Percentiles rank a stretch among this genome's conserved stretches.
Evolutionary conservation across 2,797 vertebrate species (phyloP).

Genomic region (Macroramphosus scolopax): DNA sequence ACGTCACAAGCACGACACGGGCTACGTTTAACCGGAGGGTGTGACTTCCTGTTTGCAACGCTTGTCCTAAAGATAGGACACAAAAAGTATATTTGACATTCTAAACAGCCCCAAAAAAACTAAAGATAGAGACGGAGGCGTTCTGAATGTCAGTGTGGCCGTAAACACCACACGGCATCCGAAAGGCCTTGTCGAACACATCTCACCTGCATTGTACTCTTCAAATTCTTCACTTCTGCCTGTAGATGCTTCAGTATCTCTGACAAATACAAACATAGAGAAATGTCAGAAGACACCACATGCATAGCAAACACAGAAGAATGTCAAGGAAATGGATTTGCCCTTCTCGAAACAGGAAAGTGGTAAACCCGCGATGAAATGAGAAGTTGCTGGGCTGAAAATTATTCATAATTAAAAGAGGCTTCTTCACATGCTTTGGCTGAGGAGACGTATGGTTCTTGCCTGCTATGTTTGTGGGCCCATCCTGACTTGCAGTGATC

Average conservation of each 20-base stretch:
- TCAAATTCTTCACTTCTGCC: conserved; percentile 70
- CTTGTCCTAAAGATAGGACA: too few species aligned
- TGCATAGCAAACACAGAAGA: conserved; percentile 29
- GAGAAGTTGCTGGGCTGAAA: conserved; percentile 2
- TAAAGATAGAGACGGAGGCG: too few species aligned
- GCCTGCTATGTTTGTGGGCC: conserved; percentile 55
- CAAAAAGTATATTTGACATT: too few species aligned
- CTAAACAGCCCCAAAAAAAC: too few species aligned
- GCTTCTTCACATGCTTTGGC: rapidly evolving
- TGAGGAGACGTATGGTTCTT: too few species aligned
- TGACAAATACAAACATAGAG: conserved; percentile 54
- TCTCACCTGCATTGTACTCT: conserved; percentile 74
- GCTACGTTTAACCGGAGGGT: conserved; percentile 18
- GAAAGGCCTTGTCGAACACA: neutral
- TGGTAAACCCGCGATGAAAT: conserved; percentile 5
- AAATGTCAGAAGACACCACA: conserved; percentile 44
- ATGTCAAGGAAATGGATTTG: conserved; percentile 33
- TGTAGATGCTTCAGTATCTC: conserved; percentile 71
- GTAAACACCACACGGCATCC: too few species aligned
- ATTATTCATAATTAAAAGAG: neutral
- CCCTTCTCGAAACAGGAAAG: conserved; percentile 25
- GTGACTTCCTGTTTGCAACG: conserved; percentile 58
- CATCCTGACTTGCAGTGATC: conserved; percentile 38
- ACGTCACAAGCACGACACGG: conserved; percentile 28
- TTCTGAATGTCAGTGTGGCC: too few species aligned